Percentiles rank a stretch among this genome's conserved stretches.
Evolutionary conservation across 2,888 invertebrate genomes (phyloP).

Genomic region (Dynastes maya): DNA sequence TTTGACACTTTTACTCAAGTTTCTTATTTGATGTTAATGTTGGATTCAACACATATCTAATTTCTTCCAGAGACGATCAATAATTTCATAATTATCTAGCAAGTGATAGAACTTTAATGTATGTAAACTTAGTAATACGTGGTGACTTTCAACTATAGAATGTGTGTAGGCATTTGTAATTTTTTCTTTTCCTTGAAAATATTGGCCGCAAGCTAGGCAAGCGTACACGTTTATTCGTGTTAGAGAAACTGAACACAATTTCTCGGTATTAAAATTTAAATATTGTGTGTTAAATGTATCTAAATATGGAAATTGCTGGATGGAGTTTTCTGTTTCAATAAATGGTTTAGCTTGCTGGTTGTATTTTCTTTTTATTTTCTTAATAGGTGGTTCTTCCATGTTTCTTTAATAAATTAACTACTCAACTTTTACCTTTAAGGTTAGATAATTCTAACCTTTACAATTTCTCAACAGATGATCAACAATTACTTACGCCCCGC

Average conservation of each 20-base stretch:
- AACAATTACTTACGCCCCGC: too few species aligned
- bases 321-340: constrained; percentile 43
- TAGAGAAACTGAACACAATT: constrained; percentile 96
- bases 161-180: constrained; percentile 99
- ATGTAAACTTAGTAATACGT: constrained; percentile 97
- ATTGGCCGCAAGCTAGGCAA: constrained; percentile 99
- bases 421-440: too few species aligned
- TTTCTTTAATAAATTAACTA: background rate
- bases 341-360: constrained; percentile 1
- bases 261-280: constrained; percentile 99
- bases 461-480: too few species aligned
- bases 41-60: constrained; percentile 98
- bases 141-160: constrained; percentile 97
- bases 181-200: constrained; percentile 96
- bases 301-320: constrained; percentile 90
- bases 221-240: constrained; percentile 99
- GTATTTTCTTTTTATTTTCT: background rate
- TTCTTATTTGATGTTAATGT: constrained; percentile 93
- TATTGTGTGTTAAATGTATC: constrained; percentile 98
- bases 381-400: constrained; percentile 21
- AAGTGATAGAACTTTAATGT: constrained; percentile 98
- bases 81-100: constrained; percentile 99
- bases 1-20: constrained; percentile 86
- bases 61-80: constrained; percentile 97
- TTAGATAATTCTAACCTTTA: too few species aligned